Evolutionary conservation across 2,797 vertebrate species (phyloP), one percentile per base, ranked within the genome.

Genomic region (Otolemur crassicaudatus): DNA sequence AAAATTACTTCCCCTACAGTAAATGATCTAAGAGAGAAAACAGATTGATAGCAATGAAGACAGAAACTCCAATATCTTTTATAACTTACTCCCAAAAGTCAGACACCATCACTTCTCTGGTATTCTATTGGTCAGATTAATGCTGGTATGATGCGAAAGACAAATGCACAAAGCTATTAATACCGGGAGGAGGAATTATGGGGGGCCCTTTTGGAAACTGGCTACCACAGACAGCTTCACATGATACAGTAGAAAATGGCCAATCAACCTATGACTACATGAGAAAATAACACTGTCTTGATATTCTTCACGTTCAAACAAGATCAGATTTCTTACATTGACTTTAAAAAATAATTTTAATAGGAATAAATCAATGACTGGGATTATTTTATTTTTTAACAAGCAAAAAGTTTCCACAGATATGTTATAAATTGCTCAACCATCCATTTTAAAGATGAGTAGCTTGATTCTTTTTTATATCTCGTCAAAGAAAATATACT

Each of bases 311-410:
- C n/a, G 20, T 77, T 76, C 81, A 37, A 69, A 90, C 31, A 91
- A 22, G 16, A 87, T 91, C 27, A 70, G 2, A 91, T 75, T 91
- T 85, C 40, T 34, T 40, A 87, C 23, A 69, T 46, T 85, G 73
- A 84, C 20, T 63, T 86, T 86, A 40, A 76, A 84, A 46, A 56
- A 49, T 29, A 46, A 81, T 63, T 90, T 27, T 82, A 90, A 58
- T 7, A 43, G 19, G 25, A 60, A 81, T 34, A 60, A 84, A 89
- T 61, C 61, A 34, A 88, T 91, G 72, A 72, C 12, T 23, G 75
- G 5, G 1, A 49, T 69, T 69, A 60, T 40, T 61, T 93, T 34
- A 67, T 37, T 67, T 85, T 65, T 84, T 84, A 88, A 67, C 12
- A 80, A 37, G n/a, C 14, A 90, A 75, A 83, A 69, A 12, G 9